Evolutionary conservation across 1,140 invertebrate species (phyloP), one percentile per base, ranked within the genome.

Genomic region (Drosophila tani): DNA sequence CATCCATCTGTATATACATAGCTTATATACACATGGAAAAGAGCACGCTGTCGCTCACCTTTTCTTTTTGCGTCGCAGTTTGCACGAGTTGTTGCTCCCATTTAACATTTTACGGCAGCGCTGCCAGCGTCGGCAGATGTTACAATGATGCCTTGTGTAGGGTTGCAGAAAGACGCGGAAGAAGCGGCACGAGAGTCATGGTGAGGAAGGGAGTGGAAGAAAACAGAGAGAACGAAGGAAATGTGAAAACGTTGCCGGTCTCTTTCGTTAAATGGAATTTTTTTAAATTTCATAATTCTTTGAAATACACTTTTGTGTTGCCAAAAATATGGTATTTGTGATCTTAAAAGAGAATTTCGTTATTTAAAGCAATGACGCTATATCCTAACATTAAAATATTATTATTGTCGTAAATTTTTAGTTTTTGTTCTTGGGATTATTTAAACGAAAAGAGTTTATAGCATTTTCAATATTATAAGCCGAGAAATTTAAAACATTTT

Each of bases 51-150:
- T 55, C 81, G 82, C 82, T 84, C 81, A 84, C 83, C 84, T 83
- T 85, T 67, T 64, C 57, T 75, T 87, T 87, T 88, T 83, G 81
- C 80, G 84, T 64, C 84, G 81, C 84, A 87, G 84, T 88, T 88
- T 87, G 80, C 77, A 78, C 65, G 77, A 87, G 83, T 87, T 87
- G 80, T 87, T 87, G 84, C 77, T 88, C 80, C 77, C 84, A 87
- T 88, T 87, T 83, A 80, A 83, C 80, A 87, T 76, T 75, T 71
- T 75, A 24, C 40, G 64, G 63, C 64, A 79, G 57, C 50, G 67
- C 35, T 35, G 65, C 40, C 49, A 32, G 53, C 76, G 78, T 53
- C 47, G 79, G 79, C 79, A 87, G 82, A 87, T 87, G 83, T 82
- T 79, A 75, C 65, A 79, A 69, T 59, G 46, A 38, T 47, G 43